phyloP scores from a whole-genome alignment of 2,113 vertebrate genomes.

The Cygnus buccinator region DNA sequence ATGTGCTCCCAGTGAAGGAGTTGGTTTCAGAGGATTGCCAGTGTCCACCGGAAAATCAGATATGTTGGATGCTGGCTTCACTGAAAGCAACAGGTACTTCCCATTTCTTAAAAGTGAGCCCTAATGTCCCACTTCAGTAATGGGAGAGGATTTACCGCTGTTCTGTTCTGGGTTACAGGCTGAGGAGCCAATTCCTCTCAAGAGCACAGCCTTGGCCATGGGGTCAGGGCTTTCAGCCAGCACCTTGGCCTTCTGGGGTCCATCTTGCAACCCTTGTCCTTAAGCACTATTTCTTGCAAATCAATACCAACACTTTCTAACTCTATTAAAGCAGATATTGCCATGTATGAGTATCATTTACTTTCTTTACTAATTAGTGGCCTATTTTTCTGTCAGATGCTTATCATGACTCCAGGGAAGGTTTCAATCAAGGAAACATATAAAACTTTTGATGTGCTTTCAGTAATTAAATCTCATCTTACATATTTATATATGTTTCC shows the following conservation, averaged over 20 bases:
- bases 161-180: background rate
- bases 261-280: background rate
- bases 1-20: background rate
- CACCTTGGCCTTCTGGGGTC: background rate
- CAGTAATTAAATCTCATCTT: constrained; percentile 31
- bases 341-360: constrained; percentile 3
- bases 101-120: background rate
- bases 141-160: background rate
- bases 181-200: background rate
- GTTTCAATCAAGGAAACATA: constrained; percentile 29
- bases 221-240: background rate
- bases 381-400: constrained; percentile 25
- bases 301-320: background rate
- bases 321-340: constrained; percentile 11
- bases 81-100: background rate
- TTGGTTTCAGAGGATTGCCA: background rate
- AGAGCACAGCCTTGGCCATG: background rate
- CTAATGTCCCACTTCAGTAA: background rate
- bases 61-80: background rate
- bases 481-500: background rate
- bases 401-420: constrained; percentile 28
- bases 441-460: constrained; percentile 9
- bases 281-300: background rate
- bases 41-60: background rate
- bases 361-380: constrained; percentile 56